Conservation (phyloP, 2,888 invertebrate species). For the Polymixis lichenea region DNA sequence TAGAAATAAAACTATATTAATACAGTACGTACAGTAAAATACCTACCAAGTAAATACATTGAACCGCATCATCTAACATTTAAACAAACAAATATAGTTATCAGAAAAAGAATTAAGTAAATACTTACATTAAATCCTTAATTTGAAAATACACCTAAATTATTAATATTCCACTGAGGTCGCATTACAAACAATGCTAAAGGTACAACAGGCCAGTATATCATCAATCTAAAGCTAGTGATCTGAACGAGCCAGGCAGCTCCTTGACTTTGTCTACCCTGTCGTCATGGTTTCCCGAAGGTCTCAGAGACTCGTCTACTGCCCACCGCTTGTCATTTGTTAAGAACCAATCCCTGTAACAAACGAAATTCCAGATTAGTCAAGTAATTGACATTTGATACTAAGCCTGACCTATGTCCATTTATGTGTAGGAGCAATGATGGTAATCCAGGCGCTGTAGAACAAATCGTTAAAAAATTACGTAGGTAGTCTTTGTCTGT, state of each 20-base stretch:
- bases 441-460: too few species aligned
- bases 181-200: conserved; percentile 5
- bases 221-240: conserved; percentile 89
- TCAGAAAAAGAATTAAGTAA: neutral
- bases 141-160: neutral
- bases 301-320: conserved; percentile 89
- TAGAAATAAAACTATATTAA: neutral
- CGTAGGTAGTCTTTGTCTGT: too few species aligned
- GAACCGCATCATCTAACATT: neutral
- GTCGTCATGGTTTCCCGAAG: conserved; percentile 78
- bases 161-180: conserved; percentile 33
- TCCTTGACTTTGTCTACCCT: conserved; percentile 78
- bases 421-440: too few species aligned
- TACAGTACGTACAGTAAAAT: neutral
- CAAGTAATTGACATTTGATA: conserved; percentile 34
- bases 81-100: neutral
- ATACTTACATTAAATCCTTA: conserved; percentile 4
- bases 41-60: conserved; percentile 15
- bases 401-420: conserved; percentile 22
- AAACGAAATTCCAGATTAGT: conserved; percentile 31
- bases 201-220: neutral
- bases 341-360: conserved; percentile 90
- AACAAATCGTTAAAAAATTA: too few species aligned
- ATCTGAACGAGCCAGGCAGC: conserved; percentile 91
- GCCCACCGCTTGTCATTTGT: conserved; percentile 91